Conservation (phyloP, 2,888 invertebrate species). For the Acleris holmiana region DNA sequence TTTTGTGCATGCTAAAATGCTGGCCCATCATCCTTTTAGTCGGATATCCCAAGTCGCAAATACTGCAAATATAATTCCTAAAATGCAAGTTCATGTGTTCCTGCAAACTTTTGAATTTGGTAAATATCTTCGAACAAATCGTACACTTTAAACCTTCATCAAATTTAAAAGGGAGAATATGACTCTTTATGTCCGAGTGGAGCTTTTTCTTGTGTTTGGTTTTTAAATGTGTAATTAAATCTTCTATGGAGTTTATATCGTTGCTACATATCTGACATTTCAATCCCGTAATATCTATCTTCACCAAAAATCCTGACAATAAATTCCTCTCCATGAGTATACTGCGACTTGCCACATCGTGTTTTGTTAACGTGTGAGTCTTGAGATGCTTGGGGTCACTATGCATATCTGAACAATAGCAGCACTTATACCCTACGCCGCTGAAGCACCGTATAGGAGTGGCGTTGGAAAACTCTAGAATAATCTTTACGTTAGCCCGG, state of each 20-base stretch:
- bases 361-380: conserved; percentile 44
- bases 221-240: conserved; percentile 5
- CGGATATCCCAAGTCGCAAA: conserved; percentile 17
- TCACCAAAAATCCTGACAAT: conserved; percentile 21
- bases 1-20: conserved; percentile 57
- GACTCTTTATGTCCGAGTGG: conserved; percentile 52
- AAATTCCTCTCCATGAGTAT: conserved; percentile 16
- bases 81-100: conserved; percentile 56
- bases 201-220: conserved; percentile 48
- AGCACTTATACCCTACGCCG: conserved; percentile 43
- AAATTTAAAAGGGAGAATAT: conserved; percentile 30
- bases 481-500: conserved; percentile 19
- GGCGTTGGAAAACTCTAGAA: conserved; percentile 31
- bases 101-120: conserved; percentile 45
- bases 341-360: conserved; percentile 38
- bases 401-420: conserved; percentile 58
- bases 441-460: conserved; percentile 30
- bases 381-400: conserved; percentile 27
- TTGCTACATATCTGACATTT: conserved; percentile 10
- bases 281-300: conserved; percentile 25
- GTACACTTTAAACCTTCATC: conserved; percentile 50
- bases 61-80: conserved; percentile 27
- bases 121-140: conserved; percentile 56
- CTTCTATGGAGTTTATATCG: conserved; percentile 1
- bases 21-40: conserved; percentile 42